Evolutionary conservation across 2,113 vertebrate genomes (phyloP), one percentile per base, ranked within the genome.

Genomic region (Candoia aspera): DNA sequence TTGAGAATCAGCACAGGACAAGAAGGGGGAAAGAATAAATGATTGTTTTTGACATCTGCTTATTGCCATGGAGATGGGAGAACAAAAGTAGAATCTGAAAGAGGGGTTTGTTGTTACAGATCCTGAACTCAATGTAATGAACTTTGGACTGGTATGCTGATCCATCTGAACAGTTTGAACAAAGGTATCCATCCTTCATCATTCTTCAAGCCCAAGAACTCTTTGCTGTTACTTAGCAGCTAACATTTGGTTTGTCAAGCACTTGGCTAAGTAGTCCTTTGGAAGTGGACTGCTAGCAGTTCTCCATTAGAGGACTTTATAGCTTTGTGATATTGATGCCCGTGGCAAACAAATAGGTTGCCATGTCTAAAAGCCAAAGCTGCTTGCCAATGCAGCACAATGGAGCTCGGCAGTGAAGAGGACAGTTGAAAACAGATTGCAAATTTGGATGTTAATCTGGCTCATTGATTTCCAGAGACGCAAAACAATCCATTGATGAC

Each of bases 381-480:
- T 79, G 62, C 53, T 79, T 91, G 85, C 91, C 64, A 91, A 46
- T 29, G 33, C 62, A 79, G 37, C 33, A 11, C 57, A 64, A 19
- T 87, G 49, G 42, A 11, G 26, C 60, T 87, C 33, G 42, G 23
- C 15, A 42, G 49, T 57, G 13, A 37, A 93, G 37, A 85, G 8
- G 54, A 73, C 24, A 46, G 73, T 2, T 53, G 94, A 94, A 91
- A 23, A 92, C 17, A 85, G 88, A 89, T 90, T 93, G 0, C 84
- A n/a, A 84, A 64, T 6, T 91, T 90, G 19, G 93, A 90, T 62
- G 59, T 85, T 93, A 91, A 91, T 85, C 68, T 92, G 8, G 13
- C 83, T 93, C 12, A 12, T 94, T 90, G 91, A 37, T 86, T 90
- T 9, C n/a, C 62, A 58, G 86, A 58, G 37, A 79, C 13, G 24